Base-by-base conservation (phyloP, 2,113 vertebrate genomes). In the Peromyscus maniculatus region DNA sequence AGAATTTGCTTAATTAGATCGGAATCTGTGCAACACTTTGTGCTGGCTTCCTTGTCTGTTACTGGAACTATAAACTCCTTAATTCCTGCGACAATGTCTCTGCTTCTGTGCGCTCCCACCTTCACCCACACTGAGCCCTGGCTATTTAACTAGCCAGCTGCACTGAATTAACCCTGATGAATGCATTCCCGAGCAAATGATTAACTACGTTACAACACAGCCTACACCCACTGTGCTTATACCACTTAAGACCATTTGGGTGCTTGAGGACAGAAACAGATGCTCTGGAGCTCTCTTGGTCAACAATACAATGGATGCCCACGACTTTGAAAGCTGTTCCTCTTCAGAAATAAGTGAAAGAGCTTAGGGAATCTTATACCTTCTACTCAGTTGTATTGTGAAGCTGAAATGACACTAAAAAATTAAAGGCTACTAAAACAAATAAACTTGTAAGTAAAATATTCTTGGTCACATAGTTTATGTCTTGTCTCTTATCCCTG, bases 171-270 rank as follows among this genome's bases (percentile, higher is more conserved):
- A 19, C n/a, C 21, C 49, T 36, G 6, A 24, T 39, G 43, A 78
- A 49, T 46, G 11, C 22, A 62, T 43, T 3, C 84, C n/a, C 33
- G 67, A 57, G 31, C n/a, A 26, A 52, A 22, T 52, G 6, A 64
- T 11, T 17, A 15, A 57, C 3, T 26, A 17, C 7, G 15, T 72
- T 33, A 19, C 33, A 80, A 33, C 57, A 22, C 46, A 46, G 9
- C 24, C 2, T 33, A 7, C 16, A 16, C 0, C 0, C 16, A 16
- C 0, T 0, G 5, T 17, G 82, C n/a, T 49, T 36, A 33, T 12
- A 16, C 6, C 79, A 64, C 28, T 2, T 31, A 11, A 39, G 57
- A 43, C 39, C n/a, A 62, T 5, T 3, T 46, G 59, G 24, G 2
- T 8, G 7, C 12, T 52, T 90, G 10, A 28, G 36, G 43, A 66